Evolutionary conservation across 2,113 vertebrate genomes (phyloP).

Genomic region (Elephas maximus): DNA sequence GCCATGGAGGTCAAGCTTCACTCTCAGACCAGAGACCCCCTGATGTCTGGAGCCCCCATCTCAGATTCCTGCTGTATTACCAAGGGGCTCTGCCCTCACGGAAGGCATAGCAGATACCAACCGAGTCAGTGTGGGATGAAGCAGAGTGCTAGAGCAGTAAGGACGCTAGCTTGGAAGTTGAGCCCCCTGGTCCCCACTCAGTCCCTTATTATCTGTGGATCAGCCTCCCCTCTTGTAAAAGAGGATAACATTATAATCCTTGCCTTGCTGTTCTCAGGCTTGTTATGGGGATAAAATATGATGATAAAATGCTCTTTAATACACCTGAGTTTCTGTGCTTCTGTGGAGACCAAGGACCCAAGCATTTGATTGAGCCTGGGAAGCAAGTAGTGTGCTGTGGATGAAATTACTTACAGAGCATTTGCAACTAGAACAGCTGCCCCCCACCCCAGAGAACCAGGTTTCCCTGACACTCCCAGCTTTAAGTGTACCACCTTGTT

Average conservation of each 20-base stretch:
- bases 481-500: neutral
- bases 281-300: neutral
- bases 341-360: neutral
- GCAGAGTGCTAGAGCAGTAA: neutral
- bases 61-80: constrained; percentile 14
- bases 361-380: neutral
- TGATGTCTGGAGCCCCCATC: neutral
- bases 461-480: neutral
- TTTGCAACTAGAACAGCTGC: neutral
- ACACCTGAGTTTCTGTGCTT: neutral
- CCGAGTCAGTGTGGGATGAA: neutral
- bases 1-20: neutral
- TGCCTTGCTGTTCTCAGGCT: neutral
- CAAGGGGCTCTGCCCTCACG: neutral
- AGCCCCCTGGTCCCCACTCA: neutral
- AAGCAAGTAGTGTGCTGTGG: neutral
- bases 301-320: neutral
- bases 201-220: neutral
- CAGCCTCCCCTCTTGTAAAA: neutral
- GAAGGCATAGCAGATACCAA: neutral
- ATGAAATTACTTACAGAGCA: neutral
- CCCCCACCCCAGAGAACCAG: neutral
- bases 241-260: neutral
- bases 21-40: neutral
- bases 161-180: neutral